phyloP scores from a whole-genome alignment of 2,113 vertebrate species.

The Mustela lutreola region DNA sequence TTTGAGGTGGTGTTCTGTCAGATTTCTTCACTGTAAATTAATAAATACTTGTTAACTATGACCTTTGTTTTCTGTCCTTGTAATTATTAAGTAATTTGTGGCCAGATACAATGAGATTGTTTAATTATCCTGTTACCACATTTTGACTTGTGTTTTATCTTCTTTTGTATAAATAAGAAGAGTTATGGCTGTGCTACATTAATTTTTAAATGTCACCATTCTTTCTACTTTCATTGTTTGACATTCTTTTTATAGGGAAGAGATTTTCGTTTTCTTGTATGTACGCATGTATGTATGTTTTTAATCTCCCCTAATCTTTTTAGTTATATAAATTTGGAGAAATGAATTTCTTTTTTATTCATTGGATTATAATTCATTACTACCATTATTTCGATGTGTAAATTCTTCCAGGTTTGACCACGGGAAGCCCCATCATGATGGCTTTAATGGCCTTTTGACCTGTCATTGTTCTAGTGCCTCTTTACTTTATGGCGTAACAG shows the following conservation, averaged over 20 bases:
- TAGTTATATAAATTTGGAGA: not conserved
- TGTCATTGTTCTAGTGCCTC: not conserved
- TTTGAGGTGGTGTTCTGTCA: not conserved
- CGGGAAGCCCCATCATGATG: not conserved
- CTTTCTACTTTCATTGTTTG: not conserved
- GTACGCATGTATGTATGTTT: not conserved
- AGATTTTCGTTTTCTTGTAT: not conserved
- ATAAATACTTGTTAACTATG: constrained; percentile 13
- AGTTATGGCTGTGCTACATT: not conserved
- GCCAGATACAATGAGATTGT: not conserved
- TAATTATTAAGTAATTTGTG: constrained; percentile 48
- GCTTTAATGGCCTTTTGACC: not conserved
- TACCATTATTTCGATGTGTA: not conserved
- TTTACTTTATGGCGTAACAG: not conserved
- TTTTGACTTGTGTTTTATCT: not conserved
- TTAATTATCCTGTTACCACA: not conserved
- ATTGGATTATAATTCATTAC: not conserved
- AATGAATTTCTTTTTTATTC: not conserved
- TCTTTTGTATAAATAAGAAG: not conserved
- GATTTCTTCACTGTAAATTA: not conserved
- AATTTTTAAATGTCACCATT: not conserved
- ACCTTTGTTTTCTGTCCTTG: not conserved
- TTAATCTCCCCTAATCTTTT: not conserved
- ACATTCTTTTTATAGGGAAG: not conserved
- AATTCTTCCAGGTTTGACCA: not conserved